A percentile compares a stretch with the other conserved stretches of the same genome.
Evolutionary conservation across 2,888 invertebrate species (phyloP).

Genomic region (Chloroclystis v-ata): DNA sequence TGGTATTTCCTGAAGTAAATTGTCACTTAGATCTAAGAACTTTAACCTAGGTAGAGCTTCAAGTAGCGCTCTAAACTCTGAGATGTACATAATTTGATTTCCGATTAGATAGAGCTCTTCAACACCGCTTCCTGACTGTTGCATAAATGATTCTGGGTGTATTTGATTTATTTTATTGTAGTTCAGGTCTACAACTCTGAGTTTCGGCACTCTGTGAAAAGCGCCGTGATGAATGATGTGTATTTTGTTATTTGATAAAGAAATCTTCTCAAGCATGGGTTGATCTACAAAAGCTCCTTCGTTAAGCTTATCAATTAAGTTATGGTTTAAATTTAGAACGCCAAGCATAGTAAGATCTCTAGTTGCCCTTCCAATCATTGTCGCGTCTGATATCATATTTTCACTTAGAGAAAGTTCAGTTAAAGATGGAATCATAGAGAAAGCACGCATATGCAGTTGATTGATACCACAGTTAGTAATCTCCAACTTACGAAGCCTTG

Average conservation of each 20-base stretch:
- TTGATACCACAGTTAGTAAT: slow-evolving; percentile 86
- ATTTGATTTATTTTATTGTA: slow-evolving; percentile 86
- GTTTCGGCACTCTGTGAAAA: slow-evolving; percentile 86
- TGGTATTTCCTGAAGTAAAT: slow-evolving; percentile 86
- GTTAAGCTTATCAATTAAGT: slow-evolving; percentile 82
- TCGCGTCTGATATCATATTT: slow-evolving; percentile 86
- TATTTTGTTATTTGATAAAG: slow-evolving; percentile 84
- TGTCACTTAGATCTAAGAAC: slow-evolving; percentile 88
- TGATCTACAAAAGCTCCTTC: slow-evolving; percentile 90
- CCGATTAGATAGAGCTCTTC: slow-evolving; percentile 87
- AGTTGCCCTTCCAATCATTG: slow-evolving; percentile 87
- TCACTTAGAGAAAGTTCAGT: slow-evolving; percentile 83
- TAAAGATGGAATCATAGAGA: slow-evolving; percentile 84
- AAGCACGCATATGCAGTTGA: slow-evolving; percentile 87
- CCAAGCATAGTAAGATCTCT: slow-evolving; percentile 86
- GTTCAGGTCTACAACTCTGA: slow-evolving; percentile 86
- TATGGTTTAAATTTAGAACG: slow-evolving; percentile 83
- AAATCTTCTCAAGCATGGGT: slow-evolving; percentile 82
- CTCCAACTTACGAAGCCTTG: slow-evolving; percentile 83
- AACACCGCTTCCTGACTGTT: slow-evolving; percentile 84
- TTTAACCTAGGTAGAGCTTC: slow-evolving; percentile 87
- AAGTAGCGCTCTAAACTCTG: slow-evolving; percentile 84
- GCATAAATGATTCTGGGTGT: slow-evolving; percentile 89
- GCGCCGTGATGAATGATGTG: slow-evolving; percentile 87
- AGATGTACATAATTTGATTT: slow-evolving; percentile 86